Conservation (phyloP, 2,113 vertebrate species). For the Hiodon tergisus region DNA sequence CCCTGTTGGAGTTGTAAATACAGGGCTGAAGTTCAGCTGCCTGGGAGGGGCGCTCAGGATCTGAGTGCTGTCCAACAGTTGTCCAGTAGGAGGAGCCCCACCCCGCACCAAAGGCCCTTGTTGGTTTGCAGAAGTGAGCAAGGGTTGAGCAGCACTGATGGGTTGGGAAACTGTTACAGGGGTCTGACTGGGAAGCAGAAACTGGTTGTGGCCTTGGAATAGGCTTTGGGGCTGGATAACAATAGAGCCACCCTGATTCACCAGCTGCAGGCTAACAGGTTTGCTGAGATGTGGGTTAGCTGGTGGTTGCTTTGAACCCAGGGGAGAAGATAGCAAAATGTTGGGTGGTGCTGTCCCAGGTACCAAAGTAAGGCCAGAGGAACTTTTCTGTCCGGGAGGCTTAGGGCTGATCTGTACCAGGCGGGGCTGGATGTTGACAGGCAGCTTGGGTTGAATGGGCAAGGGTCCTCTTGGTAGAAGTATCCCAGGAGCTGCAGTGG, state of each 20-base stretch:
- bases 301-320: slow-evolving; percentile 45
- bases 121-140: slow-evolving; percentile 47
- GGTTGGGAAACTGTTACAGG: slow-evolving; percentile 56
- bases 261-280: slow-evolving; percentile 62
- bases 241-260: slow-evolving; percentile 68
- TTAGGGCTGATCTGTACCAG: slow-evolving; percentile 71
- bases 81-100: slow-evolving; percentile 46
- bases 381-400: slow-evolving; percentile 55
- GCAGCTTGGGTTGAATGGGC: slow-evolving; percentile 67
- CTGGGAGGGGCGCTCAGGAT: slow-evolving; percentile 61
- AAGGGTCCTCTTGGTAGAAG: slow-evolving; percentile 55
- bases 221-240: slow-evolving; percentile 69
- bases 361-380: slow-evolving; percentile 57
- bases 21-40: slow-evolving; percentile 67
- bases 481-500: slow-evolving; percentile 46
- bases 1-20: slow-evolving; percentile 61
- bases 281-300: slow-evolving; percentile 49
- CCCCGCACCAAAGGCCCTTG: slow-evolving; percentile 43
- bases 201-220: slow-evolving; percentile 65
- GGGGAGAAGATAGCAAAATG: slow-evolving; percentile 56
- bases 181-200: slow-evolving; percentile 63
- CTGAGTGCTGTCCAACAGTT: slow-evolving; percentile 60
- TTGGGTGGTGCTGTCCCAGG: slow-evolving; percentile 56
- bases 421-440: slow-evolving; percentile 68
- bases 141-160: slow-evolving; percentile 37